A percentile compares a stretch with the other conserved stretches of the same genome.
Evolutionary conservation across 2,797 vertebrate genomes (phyloP).

Genomic region (Paramormyrops hopkinsi): DNA sequence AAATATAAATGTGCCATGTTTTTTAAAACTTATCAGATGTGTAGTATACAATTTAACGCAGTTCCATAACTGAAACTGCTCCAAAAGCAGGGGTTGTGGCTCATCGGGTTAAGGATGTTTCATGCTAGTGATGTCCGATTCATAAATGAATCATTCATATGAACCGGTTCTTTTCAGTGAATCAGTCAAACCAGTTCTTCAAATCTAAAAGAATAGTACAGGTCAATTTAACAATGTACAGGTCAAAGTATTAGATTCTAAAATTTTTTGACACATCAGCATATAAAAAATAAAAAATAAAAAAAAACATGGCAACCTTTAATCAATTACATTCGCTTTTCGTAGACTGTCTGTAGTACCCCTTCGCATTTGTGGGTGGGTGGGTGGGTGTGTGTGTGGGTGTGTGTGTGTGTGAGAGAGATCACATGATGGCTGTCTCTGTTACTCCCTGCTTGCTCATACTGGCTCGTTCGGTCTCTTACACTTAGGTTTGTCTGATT

Average conservation of each 20-base stretch:
- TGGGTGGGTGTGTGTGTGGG: too few species aligned
- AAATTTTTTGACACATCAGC: not conserved
- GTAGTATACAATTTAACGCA: not conserved
- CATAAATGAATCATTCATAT: not conserved
- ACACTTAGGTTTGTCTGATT: not conserved
- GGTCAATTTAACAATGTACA: not conserved
- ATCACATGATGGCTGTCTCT: not conserved
- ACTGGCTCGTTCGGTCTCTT: not conserved
- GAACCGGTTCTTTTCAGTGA: not conserved
- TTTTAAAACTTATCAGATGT: not conserved
- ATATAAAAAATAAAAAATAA: not conserved
- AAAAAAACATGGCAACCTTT: not conserved
- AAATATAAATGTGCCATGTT: conserved; percentile 9
- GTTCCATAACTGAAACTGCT: not conserved
- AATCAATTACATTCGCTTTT: not conserved
- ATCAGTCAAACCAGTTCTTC: not conserved
- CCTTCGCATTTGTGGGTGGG: not conserved
- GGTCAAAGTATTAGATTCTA: not conserved
- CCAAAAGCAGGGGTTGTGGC: not conserved
- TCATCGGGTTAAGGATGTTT: not conserved
- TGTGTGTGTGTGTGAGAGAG: not conserved
- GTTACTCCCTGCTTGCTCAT: not conserved
- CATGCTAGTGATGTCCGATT: not conserved
- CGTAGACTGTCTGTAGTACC: not conserved
- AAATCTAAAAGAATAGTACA: not conserved